Evolutionary conservation across 2,797 vertebrate species (phyloP), one percentile per base, ranked within the genome.

Genomic region (Pempheris klunzingeri): DNA sequence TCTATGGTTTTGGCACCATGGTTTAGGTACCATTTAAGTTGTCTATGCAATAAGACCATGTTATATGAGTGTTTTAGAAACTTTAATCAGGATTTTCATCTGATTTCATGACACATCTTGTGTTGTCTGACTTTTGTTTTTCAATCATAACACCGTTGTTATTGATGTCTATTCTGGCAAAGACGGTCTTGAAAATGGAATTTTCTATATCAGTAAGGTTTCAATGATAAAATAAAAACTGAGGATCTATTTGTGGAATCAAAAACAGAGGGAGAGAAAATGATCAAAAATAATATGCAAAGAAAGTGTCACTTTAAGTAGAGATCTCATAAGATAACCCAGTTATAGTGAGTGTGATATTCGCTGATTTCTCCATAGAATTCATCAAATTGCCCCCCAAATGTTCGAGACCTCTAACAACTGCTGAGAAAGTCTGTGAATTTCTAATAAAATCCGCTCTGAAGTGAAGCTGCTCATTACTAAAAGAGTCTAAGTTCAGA

Each of bases 401-500:
- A 24, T 9, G 36, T 11, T 38, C 12, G 13, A 18, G 26, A 18
- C 12, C 24, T 52, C 49, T 39, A 13, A 20, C 24, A 39, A 22
- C 22, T 24, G 1, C 1, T 26, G 47, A 28, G 46, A 50, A 7
- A 4, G 17, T 11, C 10, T 28, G 44, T 10, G 32, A 18, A 28
- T 41, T 47, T 54, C 17, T 24, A 32, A 22, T 32, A 41, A 60
- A 12, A 26, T 43, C 10, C 30, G 5, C 4, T 54, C 53, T 55
- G 32, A 39, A 47, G 60, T 20, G 62, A 44, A 77, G 38, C 18
- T 1, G 43, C 13, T 59, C 26, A 6, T 58, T 10, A 64, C 30
- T 17, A 47, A 64, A 68, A 49, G 39, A 77, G 61, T 13, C 53
- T 36, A 41, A 54, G 78, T 69, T 76, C 47, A 76, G 5, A 73